Evolutionary conservation across 2,797 vertebrate genomes (phyloP), one percentile per base, ranked within the genome.

Genomic region (Pogonophryne albipinna): DNA sequence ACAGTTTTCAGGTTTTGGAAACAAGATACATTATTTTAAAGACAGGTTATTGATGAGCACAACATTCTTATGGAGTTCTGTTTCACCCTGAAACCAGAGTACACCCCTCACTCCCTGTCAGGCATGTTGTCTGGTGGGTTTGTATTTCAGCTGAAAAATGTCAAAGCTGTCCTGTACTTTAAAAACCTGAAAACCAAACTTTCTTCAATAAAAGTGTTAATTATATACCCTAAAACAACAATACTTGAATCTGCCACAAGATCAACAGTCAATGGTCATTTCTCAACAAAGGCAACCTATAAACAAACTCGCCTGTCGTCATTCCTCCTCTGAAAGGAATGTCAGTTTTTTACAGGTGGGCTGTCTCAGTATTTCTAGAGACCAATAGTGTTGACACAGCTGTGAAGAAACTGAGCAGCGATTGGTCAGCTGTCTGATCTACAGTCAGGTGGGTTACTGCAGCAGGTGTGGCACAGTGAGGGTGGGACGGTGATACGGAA

Each of bases 371-470:
- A 63, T 45, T 4, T 38, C 13, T 0, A 2, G 23, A 13, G 14
- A 45, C 51, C 65, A 76, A 57, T 63, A 0, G 55, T 2, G 45
- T 34, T 14, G 56, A 9, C 31, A n/a, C 12, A 52, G 41, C 41
- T 16, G 19, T 6, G 34, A 62, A 10, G 31, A 57, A 11, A 0
- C 56, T 27, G 38, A 12, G 53, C 60, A 4, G 12, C 19, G 66
- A 89, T 90, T 90, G 89, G 87, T 70, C 69, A 50, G 74, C 8
- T 10, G 44, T 44, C 20, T 56, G 57, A 67, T 3, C 1, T 20
- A 58, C 72, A 81, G 56, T 0, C 10, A 61, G 42, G 61, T 66
- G 44, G 56, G 56, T 66, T 63, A 58, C 11, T 47, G 49, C 49
- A 49, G 59, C 38, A 62, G 87, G 71, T 64, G 86, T 69, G 76